A percentile compares a stretch with the other conserved stretches of the same genome.
Evolutionary conservation across 2,113 vertebrate genomes (phyloP).

Genomic region (Caretta caretta): DNA sequence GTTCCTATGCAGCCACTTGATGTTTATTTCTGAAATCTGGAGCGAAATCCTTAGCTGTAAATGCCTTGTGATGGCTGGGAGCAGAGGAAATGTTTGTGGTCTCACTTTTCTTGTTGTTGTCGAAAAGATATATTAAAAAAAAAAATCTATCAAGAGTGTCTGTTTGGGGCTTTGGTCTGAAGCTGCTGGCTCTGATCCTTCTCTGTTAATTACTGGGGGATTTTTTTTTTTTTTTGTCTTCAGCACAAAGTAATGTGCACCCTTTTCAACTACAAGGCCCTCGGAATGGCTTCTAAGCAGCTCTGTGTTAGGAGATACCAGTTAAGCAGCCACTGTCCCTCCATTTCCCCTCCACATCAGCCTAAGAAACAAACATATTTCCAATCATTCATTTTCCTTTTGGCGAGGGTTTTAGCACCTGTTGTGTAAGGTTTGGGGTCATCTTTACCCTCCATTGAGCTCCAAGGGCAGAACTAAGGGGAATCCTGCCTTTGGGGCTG

Average conservation of each 20-base stretch:
- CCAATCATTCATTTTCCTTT: fast-evolving
- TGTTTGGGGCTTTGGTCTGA: not conserved
- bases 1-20: fast-evolving
- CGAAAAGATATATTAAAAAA: not conserved
- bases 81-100: not conserved
- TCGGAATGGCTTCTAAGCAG: not conserved
- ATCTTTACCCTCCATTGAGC: not conserved
- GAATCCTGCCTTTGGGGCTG: not conserved
- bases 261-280: fast-evolving
- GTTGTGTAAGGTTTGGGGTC: fast-evolving
- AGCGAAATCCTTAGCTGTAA: fast-evolving
- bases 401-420: fast-evolving
- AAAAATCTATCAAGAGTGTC: not conserved
- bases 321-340: not conserved
- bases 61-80: fast-evolving
- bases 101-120: not conserved
- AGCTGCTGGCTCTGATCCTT: fast-evolving
- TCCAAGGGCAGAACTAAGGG: not conserved
- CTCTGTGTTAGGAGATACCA: not conserved
- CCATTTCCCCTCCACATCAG: fast-evolving
- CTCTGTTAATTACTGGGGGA: fast-evolving
- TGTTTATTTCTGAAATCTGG: fast-evolving
- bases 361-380: not conserved
- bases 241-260: fast-evolving
- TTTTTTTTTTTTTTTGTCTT: not conserved